Evolutionary conservation across 2,888 invertebrate species (phyloP).

Genomic region (Chrysina gloriosa): DNA sequence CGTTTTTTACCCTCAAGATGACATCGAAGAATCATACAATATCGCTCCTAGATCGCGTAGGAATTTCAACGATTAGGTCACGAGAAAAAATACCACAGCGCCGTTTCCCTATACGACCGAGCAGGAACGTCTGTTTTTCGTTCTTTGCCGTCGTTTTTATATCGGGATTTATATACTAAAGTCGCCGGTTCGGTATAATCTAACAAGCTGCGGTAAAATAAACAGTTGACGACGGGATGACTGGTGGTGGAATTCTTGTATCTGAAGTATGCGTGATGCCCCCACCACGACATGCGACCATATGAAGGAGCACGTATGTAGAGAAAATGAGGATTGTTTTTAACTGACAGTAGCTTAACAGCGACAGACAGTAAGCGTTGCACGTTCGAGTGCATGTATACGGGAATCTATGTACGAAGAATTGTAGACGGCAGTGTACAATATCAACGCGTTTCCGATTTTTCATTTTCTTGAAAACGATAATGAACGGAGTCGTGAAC

Average conservation of each 20-base stretch:
- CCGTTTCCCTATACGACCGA: not conserved
- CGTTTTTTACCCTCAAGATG: too few relatives aligned
- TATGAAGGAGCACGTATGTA: constrained; percentile 2
- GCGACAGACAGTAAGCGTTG: not conserved
- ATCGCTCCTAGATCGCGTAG: too few relatives aligned
- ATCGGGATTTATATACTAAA: constrained; percentile 24
- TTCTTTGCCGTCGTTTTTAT: constrained; percentile 13
- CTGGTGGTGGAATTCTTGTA: constrained; percentile 20
- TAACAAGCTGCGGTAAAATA: constrained; percentile 20
- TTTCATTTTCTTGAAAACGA: too few relatives aligned
- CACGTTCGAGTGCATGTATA: not conserved
- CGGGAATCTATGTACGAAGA: too few relatives aligned
- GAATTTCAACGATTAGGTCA: constrained; percentile 1
- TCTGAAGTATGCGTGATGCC: constrained; percentile 1
- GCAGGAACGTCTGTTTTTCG: constrained; percentile 2
- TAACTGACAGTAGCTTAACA: constrained; percentile 29
- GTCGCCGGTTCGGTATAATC: not conserved
- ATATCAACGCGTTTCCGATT: not conserved
- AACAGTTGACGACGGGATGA: constrained; percentile 9
- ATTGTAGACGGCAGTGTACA: not conserved
- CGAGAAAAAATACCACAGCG: not conserved
- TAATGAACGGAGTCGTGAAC: too few relatives aligned
- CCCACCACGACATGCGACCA: not conserved
- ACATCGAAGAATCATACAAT: too few relatives aligned
- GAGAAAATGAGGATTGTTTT: constrained; percentile 9